Evolutionary conservation across 2,113 vertebrate genomes (phyloP), one percentile per base, ranked within the genome.

Genomic region (Strix aluco): DNA sequence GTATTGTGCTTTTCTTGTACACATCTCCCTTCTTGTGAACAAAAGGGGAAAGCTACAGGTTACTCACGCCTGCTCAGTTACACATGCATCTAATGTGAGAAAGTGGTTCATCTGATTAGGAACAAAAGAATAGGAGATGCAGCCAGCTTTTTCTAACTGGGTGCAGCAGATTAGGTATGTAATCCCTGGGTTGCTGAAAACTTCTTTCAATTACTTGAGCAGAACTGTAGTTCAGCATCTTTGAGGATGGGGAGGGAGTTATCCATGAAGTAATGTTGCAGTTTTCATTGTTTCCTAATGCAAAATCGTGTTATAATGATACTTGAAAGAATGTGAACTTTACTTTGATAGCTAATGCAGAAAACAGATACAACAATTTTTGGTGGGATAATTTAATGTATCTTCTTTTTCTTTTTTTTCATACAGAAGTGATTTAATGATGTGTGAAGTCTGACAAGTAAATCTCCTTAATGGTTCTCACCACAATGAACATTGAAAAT

Each of bases 391-490:
- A 89, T 90, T 90, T 83, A 34, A 70, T 61, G 47, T 69, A n/a
- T 25, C 10, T 65, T 4, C 34, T 83, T 19, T 32, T 77, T 52
- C 29, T 32, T 58, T 55, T 18, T 73, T 65, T n/a, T 5, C 16
- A 79, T 57, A 49, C 8, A 85, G 52, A 89, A 86, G 77, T 84
- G 75, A 91, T 93, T 91, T 79, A 90, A 85, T 69, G 59, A 85
- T 90, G 46, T 81, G 58, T 86, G 81, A 94, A 87, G 74, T 71
- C 88, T 96, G 92, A 96, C 92, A 96, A 84, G 86, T 96, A 94
- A 96, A 95, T 96, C n/a, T 97, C 69, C 82, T 69, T 95, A 96
- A 96, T 96, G 78, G 82, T 77, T 94, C 74, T 92, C 46, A 89
- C 70, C 67, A 94, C 71, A 94, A 82, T 94, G 91, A 95, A 84